Conservation (phyloP, 2,113 vertebrate genomes). For the Isichthys henryi region DNA sequence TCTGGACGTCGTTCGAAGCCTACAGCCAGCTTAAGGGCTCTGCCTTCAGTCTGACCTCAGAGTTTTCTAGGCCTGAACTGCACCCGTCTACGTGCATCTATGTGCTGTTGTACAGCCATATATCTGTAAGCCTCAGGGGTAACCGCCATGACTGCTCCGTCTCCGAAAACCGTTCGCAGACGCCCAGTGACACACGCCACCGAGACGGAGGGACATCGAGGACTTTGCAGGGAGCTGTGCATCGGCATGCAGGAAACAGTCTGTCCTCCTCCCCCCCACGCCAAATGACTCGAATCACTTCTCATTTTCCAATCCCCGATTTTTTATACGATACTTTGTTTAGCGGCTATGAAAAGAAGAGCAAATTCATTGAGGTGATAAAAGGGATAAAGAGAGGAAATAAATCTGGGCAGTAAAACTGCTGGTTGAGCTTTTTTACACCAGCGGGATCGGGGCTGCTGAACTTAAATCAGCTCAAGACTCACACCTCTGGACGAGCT, state of each 20-base stretch:
- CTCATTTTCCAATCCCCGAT: neutral
- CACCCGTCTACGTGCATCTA: neutral
- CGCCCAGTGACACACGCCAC: neutral
- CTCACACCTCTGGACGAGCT: no score
- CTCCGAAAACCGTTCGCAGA: neutral
- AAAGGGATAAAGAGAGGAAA: neutral
- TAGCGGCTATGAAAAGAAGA: neutral
- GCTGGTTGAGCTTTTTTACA: neutral
- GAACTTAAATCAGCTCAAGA: neutral
- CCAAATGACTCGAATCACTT: neutral
- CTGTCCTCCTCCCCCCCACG: neutral
- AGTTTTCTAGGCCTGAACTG: neutral
- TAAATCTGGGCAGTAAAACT: neutral
- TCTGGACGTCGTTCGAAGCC: neutral
- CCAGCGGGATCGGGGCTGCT: neutral
- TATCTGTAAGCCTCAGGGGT: neutral
- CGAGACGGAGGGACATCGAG: neutral
- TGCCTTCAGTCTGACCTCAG: neutral
- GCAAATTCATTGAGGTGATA: slow-evolving; percentile 1
- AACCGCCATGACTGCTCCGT: neutral
- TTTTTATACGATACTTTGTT: slow-evolving; percentile 1
- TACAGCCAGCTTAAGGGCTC: neutral
- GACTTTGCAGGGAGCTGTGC: neutral
- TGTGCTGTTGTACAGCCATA: neutral
- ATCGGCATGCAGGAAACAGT: neutral